Base-by-base conservation (phyloP, 2,888 invertebrate species). In the Hypsopygia costalis region DNA sequence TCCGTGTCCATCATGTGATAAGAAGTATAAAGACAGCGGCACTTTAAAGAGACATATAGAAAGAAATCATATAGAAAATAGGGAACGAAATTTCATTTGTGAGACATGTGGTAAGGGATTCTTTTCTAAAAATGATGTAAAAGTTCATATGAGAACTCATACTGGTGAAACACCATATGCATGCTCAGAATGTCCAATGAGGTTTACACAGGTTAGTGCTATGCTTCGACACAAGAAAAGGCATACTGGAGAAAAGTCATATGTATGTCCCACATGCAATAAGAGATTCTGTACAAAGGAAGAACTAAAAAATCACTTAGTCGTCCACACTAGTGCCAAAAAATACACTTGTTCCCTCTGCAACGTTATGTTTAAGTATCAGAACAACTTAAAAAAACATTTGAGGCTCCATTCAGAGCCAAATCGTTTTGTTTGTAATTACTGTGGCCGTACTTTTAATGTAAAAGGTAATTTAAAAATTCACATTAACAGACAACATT, bases 401-500 rank as follows among this genome's bases (percentile, higher is more conserved):
- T 64, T 89, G 60, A 67, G 72, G 33, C 47, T 69, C 7, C 87
- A 88, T 47, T 55, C 60, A 0, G 68, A 79, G 29, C 66, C 70
- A 16, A 69, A 69, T 16, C 61, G 62, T 3, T 79, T 71, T 57
- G 62, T 85, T 9, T 88, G 88, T 45, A 79, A 78, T 41, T 58
- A 81, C 37, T 88, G 87, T 46, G 79, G 78, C 0, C 58, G 66
- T 25, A 82, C 78, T 31, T 91, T 90, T 48, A 72, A 68, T 42
- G 46, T 69, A 1, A 89, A 90, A 47, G 90, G 89, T 2, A 90
- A 89, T 46, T 59, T 91, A 12, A 90, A 85, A 49, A 72, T 77
- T 0, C 91, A 91, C 45, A 86, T 89, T 33, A 80, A 81, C 41
- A 81, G 80, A 8, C 79, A 82, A 44, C 91, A 91, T 49, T 90